Percentiles rank a stretch among this genome's conserved stretches.
phyloP scores from a whole-genome alignment of 2,797 vertebrate species.

The Enteromius treurensis region DNA sequence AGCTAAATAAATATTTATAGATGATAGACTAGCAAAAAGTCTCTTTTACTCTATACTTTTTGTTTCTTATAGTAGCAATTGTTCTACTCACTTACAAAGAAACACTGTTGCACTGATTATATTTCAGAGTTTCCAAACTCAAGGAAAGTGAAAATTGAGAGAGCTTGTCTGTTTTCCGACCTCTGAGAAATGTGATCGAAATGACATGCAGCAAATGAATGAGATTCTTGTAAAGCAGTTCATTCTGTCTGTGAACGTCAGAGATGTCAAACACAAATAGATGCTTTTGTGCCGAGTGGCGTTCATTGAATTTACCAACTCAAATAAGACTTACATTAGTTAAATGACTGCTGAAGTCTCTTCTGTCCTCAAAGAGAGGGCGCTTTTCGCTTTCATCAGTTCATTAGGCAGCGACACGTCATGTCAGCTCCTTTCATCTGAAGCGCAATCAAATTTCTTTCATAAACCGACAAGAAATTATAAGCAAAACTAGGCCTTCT shows the following conservation, averaged over 20 bases:
- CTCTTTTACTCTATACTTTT: neutral
- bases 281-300: neutral
- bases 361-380: constrained; percentile 20
- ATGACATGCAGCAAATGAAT: neutral
- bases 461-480: constrained; percentile 12
- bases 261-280: constrained; percentile 7
- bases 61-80: neutral
- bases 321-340: neutral
- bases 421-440: constrained; percentile 43
- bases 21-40: neutral
- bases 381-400: constrained; percentile 17
- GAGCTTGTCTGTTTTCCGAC: neutral
- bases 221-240: neutral
- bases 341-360: neutral
- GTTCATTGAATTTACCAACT: neutral
- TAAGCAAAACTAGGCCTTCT: neutral
- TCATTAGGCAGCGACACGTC: constrained; percentile 33
- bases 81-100: neutral
- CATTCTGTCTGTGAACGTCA: neutral
- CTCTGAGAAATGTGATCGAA: neutral
- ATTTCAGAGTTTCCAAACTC: neutral
- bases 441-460: constrained; percentile 43
- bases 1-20: neutral
- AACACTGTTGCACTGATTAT: neutral
- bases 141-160: neutral